phyloP scores from a whole-genome alignment of 1,140 invertebrate species.

The Coboldia fuscipes region DNA sequence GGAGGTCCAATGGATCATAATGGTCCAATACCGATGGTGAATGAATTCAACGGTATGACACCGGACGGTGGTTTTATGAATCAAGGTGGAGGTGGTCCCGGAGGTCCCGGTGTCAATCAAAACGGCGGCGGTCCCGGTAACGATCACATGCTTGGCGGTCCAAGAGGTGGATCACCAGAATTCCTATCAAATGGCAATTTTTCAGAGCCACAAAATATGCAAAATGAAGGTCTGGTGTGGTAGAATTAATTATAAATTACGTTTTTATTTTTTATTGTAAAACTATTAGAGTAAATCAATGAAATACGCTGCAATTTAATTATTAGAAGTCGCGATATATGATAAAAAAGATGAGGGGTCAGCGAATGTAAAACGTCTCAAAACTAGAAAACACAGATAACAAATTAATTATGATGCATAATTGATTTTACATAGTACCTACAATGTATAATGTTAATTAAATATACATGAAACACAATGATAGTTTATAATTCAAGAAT shows the following conservation, averaged over 20 bases:
- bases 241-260: conserved; percentile 22
- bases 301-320: too few species aligned
- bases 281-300: too few species aligned
- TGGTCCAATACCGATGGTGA: conserved; percentile 39
- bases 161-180: conserved; percentile 26
- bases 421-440: too few species aligned
- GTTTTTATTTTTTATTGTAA: neutral
- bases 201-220: conserved; percentile 44
- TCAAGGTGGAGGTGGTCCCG: conserved; percentile 30
- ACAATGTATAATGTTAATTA: too few species aligned
- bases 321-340: neutral
- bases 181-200: conserved; percentile 34
- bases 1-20: conserved; percentile 44
- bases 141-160: conserved; percentile 7
- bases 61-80: conserved; percentile 39
- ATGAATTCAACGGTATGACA: conserved; percentile 33
- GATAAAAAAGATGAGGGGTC: neutral
- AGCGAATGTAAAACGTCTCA: neutral
- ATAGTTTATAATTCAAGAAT: too few species aligned
- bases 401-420: too few species aligned
- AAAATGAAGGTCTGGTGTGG: conserved; percentile 51
- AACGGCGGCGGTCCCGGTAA: conserved; percentile 15
- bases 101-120: conserved; percentile 28
- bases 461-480: too few species aligned
- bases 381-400: too few species aligned